phyloP scores from a whole-genome alignment of 2,113 vertebrate species.

The Danionella cerebrum region DNA sequence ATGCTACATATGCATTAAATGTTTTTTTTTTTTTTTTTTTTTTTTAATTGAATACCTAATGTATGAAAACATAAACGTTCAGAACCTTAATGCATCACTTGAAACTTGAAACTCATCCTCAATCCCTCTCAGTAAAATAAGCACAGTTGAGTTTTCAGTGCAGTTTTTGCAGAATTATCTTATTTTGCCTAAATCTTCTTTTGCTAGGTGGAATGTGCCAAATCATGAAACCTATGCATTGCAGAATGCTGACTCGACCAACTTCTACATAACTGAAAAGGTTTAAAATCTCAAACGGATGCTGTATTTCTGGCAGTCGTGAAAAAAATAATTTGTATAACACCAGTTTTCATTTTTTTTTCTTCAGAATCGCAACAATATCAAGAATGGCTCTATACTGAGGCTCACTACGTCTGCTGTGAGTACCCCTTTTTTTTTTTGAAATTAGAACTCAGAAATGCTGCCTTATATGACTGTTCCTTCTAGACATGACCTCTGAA shows the following conservation, averaged over 20 bases:
- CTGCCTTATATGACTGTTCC: no score
- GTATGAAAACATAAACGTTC: no score
- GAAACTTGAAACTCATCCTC: no score
- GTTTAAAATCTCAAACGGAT: conserved; percentile 45
- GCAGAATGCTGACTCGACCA: conserved; percentile 86
- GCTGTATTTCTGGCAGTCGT: not conserved
- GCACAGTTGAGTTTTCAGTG: no score
- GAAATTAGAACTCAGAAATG: not conserved
- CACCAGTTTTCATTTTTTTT: not conserved
- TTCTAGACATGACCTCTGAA: no score
- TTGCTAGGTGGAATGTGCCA: conserved; percentile 83
- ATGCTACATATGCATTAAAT: no score
- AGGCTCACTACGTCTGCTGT: conserved; percentile 90
- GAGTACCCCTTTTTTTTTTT: conserved; percentile 53
- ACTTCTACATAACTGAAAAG: conserved; percentile 98
- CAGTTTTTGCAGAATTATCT: conserved; percentile 6
- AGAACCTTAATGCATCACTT: no score
- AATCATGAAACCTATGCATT: conserved; percentile 86
- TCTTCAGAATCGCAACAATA: conserved; percentile 91
- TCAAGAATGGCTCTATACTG: conserved; percentile 96
- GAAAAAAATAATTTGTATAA: no score
- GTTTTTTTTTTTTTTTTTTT: no score
- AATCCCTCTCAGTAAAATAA: no score
- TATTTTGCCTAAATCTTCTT: conserved; percentile 41
- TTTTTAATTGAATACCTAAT: no score